Conservation (phyloP, 2,113 vertebrate genomes). For the Pyxicephalus adspersus region DNA sequence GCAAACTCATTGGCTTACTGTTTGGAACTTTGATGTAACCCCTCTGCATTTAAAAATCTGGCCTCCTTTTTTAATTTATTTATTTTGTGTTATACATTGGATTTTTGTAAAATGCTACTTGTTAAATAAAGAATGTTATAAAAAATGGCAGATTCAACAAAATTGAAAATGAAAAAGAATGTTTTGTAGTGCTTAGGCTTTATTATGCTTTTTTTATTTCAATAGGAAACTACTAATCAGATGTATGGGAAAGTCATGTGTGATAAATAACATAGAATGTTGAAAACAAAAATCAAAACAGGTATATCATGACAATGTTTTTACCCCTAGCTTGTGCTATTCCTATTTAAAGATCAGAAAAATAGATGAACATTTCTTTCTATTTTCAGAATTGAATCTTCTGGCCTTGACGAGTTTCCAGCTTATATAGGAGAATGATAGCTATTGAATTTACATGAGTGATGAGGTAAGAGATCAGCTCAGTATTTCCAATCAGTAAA, state of each 20-base stretch:
- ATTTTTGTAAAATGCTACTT: no score
- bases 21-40: no score
- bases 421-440: constrained; percentile 4
- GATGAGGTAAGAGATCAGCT: constrained; percentile 8
- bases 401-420: constrained; percentile 11
- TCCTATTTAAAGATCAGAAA: constrained; percentile 25
- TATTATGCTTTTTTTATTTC: no score
- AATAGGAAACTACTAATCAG: no score
- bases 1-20: no score
- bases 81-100: no score
- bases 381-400: constrained; percentile 9
- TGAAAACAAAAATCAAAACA: constrained; percentile 2
- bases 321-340: not conserved
- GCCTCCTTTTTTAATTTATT: no score
- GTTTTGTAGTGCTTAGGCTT: no score
- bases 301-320: not conserved
- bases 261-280: not conserved
- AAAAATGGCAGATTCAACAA: no score
- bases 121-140: no score
- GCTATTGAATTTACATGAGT: constrained; percentile 34
- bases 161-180: no score
- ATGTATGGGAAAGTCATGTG: not conserved
- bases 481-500: constrained; percentile 25
- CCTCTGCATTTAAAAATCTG: no score
- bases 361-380: constrained; percentile 1